These are phyloP conservation scores for Natrix natrix DNA, from an alignment of 2,797 vertebrate species.

Conservation along the genomic window DNA sequence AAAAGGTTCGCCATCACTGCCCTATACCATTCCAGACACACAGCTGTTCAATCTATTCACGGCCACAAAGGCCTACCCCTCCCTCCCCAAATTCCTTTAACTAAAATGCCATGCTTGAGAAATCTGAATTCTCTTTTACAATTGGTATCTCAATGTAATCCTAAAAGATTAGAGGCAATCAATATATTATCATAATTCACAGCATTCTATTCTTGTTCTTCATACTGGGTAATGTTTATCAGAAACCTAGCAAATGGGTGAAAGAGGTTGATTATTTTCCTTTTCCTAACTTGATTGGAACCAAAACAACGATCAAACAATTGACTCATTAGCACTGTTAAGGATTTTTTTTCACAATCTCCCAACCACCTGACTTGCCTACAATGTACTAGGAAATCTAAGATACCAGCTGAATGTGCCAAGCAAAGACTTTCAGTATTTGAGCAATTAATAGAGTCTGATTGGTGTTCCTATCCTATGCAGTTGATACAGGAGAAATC, in stretches of 20 bases:
- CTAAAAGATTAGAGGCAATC: neutral
- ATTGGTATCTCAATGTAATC: neutral
- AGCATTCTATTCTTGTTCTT: neutral
- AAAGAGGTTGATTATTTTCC: neutral
- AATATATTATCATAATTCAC: neutral
- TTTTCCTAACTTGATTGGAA: neutral
- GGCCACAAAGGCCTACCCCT: too few relatives aligned
- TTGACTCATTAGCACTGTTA: neutral
- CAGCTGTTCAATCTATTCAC: too few relatives aligned
- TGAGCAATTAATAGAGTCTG: neutral
- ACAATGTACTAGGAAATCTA: neutral
- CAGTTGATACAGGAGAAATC: neutral
- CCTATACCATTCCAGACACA: too few relatives aligned
- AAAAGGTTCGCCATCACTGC: too few relatives aligned
- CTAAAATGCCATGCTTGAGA: neutral
- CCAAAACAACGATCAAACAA: neutral
- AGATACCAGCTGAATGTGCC: neutral
- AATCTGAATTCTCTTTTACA: neutral
- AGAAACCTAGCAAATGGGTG: neutral
- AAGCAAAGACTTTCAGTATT: neutral
- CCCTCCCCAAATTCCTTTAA: neutral
- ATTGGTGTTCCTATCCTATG: neutral
- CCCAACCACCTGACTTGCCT: neutral
- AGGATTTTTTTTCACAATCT: neutral
- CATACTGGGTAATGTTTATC: neutral